A percentile compares a stretch with the other conserved stretches of the same genome.
phyloP scores from a whole-genome alignment of 1,140 invertebrate genomes.

The Portunus trituberculatus region DNA sequence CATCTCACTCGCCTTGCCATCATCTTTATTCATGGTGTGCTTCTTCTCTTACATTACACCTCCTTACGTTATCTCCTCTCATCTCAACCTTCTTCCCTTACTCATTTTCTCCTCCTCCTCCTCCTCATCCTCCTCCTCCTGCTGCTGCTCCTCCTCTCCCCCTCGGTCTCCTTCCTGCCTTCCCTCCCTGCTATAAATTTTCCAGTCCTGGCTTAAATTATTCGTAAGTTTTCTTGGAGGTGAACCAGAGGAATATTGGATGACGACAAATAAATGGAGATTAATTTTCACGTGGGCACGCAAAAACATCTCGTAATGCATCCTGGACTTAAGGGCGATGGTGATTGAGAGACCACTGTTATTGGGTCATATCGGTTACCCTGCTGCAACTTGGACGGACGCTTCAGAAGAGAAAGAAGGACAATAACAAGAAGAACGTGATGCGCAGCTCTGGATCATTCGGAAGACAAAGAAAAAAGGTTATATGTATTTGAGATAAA shows the following conservation, averaged over 20 bases:
- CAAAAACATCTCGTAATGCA: conserved; percentile 40
- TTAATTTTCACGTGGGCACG: conserved; percentile 50
- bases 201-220: conserved; percentile 52
- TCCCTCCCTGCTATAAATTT: conserved; percentile 51
- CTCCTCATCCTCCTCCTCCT: not conserved
- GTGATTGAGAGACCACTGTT: not conserved
- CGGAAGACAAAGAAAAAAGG: not conserved
- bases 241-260: conserved; percentile 54
- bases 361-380: not conserved
- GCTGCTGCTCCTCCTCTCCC: not conserved
- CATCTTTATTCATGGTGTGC: not conserved
- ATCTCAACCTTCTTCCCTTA: too few relatives aligned
- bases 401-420: not conserved
- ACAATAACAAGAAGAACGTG: not conserved
- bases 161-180: not conserved
- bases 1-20: not conserved
- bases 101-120: not conserved
- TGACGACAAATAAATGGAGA: conserved; percentile 68
- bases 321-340: not conserved
- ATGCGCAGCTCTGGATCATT: not conserved
- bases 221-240: conserved; percentile 66
- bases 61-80: not conserved
- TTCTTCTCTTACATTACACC: not conserved
- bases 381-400: not conserved
- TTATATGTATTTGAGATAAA: too few relatives aligned